Conservation (phyloP, 2,888 invertebrate genomes). For the Drosophila anomalata region DNA sequence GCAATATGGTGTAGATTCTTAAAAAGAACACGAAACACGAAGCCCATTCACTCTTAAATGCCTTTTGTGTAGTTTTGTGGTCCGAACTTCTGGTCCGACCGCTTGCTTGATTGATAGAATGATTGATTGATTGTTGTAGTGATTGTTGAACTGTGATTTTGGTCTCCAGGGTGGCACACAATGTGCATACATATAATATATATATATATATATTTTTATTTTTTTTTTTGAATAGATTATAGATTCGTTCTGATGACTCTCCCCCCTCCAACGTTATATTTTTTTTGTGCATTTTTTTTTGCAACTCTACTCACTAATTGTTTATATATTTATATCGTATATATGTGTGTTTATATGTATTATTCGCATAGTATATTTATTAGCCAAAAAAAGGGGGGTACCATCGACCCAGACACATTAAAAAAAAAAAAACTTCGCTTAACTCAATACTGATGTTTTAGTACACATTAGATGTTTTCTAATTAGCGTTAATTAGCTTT, state of each 20-base stretch:
- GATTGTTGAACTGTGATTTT: slow-evolving; percentile 41
- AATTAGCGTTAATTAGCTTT: slow-evolving; percentile 65
- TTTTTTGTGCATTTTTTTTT: slow-evolving; percentile 25
- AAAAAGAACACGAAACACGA: slow-evolving; percentile 20
- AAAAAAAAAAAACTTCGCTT: slow-evolving; percentile 58
- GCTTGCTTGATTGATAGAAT: slow-evolving; percentile 16
- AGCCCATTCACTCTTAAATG: slow-evolving; percentile 44
- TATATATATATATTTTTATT: background rate
- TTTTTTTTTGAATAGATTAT: background rate
- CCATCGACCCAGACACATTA: background rate
- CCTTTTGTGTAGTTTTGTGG: slow-evolving; percentile 29
- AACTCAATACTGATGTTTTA: slow-evolving; percentile 75
- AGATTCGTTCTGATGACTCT: slow-evolving; percentile 8
- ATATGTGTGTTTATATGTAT: slow-evolving; percentile 43
- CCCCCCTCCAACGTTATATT: background rate
- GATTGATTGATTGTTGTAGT: slow-evolving; percentile 34
- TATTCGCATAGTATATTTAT: slow-evolving; percentile 56
- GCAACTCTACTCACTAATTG: slow-evolving; percentile 23
- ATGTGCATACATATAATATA: background rate
- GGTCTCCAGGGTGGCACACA: slow-evolving; percentile 25
- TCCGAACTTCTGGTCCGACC: slow-evolving; percentile 3
- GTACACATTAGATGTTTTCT: slow-evolving; percentile 71
- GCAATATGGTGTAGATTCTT: slow-evolving; percentile 36
- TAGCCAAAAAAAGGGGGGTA: slow-evolving; percentile 55
- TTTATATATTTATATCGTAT: slow-evolving; percentile 40